Percentiles rank a stretch among this genome's conserved stretches.
phyloP scores from a whole-genome alignment of 2,888 invertebrate species.

The Mimumesa dahlbomi region DNA sequence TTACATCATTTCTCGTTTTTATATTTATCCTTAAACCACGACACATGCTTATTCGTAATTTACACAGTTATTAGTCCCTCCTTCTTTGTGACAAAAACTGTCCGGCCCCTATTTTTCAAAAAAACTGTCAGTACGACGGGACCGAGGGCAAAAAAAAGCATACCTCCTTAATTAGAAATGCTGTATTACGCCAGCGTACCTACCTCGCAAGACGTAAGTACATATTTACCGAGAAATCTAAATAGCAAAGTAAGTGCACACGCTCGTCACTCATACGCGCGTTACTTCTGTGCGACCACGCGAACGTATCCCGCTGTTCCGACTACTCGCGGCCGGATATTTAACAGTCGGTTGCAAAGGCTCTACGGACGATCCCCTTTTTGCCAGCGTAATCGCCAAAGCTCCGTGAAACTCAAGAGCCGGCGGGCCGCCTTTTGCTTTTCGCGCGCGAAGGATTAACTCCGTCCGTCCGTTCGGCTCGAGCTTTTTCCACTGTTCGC shows the following conservation, averaged over 20 bases:
- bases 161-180: background rate
- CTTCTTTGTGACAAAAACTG: too few relatives aligned
- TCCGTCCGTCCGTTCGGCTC: constrained; percentile 45
- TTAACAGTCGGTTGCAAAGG: constrained; percentile 60
- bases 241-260: background rate
- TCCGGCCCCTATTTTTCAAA: too few relatives aligned
- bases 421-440: constrained; percentile 64
- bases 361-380: constrained; percentile 32
- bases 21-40: too few relatives aligned
- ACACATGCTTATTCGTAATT: too few relatives aligned
- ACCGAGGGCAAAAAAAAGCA: too few relatives aligned
- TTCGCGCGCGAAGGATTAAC: constrained; percentile 65
- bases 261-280: background rate
- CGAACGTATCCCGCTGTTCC: constrained; percentile 28
- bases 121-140: too few relatives aligned
- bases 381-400: constrained; percentile 60
- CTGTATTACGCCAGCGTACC: background rate
- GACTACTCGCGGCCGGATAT: constrained; percentile 51
- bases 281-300: constrained; percentile 19
- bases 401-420: constrained; percentile 64
- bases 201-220: background rate
- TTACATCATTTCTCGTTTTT: too few relatives aligned
- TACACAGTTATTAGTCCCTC: too few relatives aligned
- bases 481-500: constrained; percentile 34
- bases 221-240: background rate